Evolutionary conservation across 2,888 invertebrate species (phyloP), one percentile per base, ranked within the genome.

Genomic region (Cheilosia vulpina): DNA sequence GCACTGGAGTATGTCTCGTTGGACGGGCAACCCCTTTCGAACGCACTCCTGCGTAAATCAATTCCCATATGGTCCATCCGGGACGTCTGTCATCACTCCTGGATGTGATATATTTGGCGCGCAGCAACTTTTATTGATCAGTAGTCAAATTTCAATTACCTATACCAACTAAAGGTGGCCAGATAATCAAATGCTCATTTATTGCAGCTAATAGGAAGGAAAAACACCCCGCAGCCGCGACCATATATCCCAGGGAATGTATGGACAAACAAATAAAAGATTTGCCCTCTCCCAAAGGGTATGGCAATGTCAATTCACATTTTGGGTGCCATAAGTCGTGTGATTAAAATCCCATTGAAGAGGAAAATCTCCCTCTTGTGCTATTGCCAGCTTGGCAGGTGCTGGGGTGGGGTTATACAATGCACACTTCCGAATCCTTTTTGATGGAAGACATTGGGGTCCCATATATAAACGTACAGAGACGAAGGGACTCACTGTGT

Each of bases 261-360:
- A 31, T 2, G 66, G 80, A 76, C 73, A 78, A 73, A 79, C 77
- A 73, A 82, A 77, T 80, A 69, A 78, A 79, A 73, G 71, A 80
- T 80, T 80, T 77, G 77, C 76, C 71, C 80, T 73, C 80, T 73
- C 68, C 68, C 80, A 66, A 21, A 77, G 66, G 57, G 53, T 65
- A 77, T 21, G 52, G 80, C 77, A 85, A 90, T 91, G 91, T 92
- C 91, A 90, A 90, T 90, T 90, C 89, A 90, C 89, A 90, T 92
- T 89, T 89, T 89, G 91, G 90, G 92, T 92, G 91, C 90, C 91
- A 92, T 92, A 92, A 92, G 92, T 92, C 90, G 91, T 90, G 90
- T 91, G 90, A 91, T 92, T 92, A 91, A 91, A 92, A 91, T 90
- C 90, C 90, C 91, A 91, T 91, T 89, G 91, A 82, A 81, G 81